Conservation (phyloP, 2,113 vertebrate genomes). For the Rousettus leschenaultii region DNA sequence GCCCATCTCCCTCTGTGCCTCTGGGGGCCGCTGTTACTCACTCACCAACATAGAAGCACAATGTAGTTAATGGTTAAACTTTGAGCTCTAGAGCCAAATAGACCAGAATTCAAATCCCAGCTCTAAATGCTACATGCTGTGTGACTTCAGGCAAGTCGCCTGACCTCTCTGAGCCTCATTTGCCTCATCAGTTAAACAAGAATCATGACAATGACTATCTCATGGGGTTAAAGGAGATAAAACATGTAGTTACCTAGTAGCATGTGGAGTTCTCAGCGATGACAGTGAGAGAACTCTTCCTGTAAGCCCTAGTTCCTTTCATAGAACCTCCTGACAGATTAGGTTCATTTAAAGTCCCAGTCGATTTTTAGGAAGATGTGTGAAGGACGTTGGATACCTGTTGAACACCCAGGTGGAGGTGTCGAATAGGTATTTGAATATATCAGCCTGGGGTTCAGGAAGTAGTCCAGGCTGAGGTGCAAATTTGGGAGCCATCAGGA, state of each 20-base stretch:
- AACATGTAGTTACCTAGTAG: background rate
- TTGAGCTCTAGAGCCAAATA: background rate
- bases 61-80: background rate
- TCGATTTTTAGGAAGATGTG: no score
- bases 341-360: background rate
- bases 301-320: background rate
- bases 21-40: background rate
- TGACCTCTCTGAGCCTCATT: background rate
- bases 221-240: background rate
- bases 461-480: background rate
- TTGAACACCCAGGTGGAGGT: background rate
- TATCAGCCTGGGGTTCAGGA: background rate
- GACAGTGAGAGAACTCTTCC: background rate
- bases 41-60: background rate
- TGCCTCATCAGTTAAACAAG: background rate
- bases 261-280: background rate
- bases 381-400: background rate
- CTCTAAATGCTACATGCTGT: background rate
- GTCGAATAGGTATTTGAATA: background rate
- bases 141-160: background rate
- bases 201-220: background rate
- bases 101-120: background rate
- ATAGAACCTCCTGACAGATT: background rate
- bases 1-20: background rate
- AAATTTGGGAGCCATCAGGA: background rate